Evolutionary conservation across 92 coral and sea anemone species (phyloP).

Genomic region (Micromussa lordhowensis): DNA sequence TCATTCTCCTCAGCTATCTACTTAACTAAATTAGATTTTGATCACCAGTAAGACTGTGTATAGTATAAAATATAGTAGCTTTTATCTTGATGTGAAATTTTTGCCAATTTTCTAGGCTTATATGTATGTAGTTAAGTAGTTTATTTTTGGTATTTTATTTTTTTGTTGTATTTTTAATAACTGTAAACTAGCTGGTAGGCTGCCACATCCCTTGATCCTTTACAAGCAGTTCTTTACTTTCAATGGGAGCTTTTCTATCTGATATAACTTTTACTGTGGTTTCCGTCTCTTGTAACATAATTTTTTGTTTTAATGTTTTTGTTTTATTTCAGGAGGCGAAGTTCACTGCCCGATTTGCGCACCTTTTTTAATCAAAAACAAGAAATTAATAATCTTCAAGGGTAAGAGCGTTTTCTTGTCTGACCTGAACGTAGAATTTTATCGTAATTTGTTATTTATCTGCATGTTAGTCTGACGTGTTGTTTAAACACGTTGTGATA

Average conservation of each 20-base stretch:
- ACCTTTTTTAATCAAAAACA: constrained; percentile 48
- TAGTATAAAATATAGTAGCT: too few relatives aligned
- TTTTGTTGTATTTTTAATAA: too few relatives aligned
- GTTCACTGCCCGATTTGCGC: constrained; percentile 80
- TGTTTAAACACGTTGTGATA: not conserved
- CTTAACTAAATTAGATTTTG: not conserved
- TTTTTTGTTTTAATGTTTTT: constrained; percentile 1
- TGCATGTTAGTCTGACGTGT: too few relatives aligned
- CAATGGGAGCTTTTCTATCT: not conserved
- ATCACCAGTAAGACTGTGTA: not conserved
- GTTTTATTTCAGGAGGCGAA: constrained; percentile 61
- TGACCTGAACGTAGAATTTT: not conserved
- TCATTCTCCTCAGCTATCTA: not conserved
- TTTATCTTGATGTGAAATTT: too few relatives aligned
- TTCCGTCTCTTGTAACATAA: not conserved
- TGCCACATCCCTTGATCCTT: too few relatives aligned
- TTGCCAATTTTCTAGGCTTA: too few relatives aligned
- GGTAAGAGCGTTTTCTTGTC: constrained; percentile 39
- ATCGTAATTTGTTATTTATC: not conserved
- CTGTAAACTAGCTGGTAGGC: too few relatives aligned
- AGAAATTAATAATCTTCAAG: constrained; percentile 39
- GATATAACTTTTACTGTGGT: not conserved
- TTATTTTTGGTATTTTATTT: too few relatives aligned
- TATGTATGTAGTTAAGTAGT: too few relatives aligned
- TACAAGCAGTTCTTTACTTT: too few relatives aligned